Percentiles rank a stretch among this genome's conserved stretches.
These are phyloP conservation scores for Ophion ventricosus DNA, from an alignment of 2,888 invertebrate species.

Conservation along the genomic window DNA sequence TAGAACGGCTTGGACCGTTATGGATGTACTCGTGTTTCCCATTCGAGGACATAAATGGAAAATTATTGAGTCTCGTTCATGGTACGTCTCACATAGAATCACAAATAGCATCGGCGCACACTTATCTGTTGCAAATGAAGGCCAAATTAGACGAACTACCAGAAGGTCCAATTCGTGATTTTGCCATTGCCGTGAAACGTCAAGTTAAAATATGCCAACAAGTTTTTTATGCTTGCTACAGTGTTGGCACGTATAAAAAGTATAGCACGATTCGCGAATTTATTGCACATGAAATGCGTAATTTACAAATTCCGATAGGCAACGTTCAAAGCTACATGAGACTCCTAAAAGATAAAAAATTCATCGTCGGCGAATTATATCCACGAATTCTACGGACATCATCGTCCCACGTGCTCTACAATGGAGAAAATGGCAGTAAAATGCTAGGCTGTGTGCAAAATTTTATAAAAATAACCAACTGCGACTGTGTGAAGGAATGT, in stretches of 20 bases:
- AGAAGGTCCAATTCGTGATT: slow-evolving; percentile 52
- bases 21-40: slow-evolving; percentile 64
- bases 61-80: slow-evolving; percentile 57
- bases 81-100: slow-evolving; percentile 62
- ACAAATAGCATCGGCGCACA: slow-evolving; percentile 61
- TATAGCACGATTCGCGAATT: slow-evolving; percentile 21
- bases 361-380: slow-evolving; percentile 34
- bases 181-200: slow-evolving; percentile 51
- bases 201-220: slow-evolving; percentile 61
- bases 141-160: slow-evolving; percentile 51
- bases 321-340: slow-evolving; percentile 44
- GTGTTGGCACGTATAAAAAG: slow-evolving; percentile 55
- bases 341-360: slow-evolving; percentile 43
- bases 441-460: slow-evolving; percentile 32
- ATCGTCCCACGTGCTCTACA: slow-evolving; percentile 13
- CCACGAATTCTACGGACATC: slow-evolving; percentile 1
- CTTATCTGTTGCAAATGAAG: slow-evolving; percentile 39
- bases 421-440: slow-evolving; percentile 27
- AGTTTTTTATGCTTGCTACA: slow-evolving; percentile 47
- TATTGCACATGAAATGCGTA: slow-evolving; percentile 31
- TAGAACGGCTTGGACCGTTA: slow-evolving; percentile 56
- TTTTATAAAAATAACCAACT: slow-evolving; percentile 44
- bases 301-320: slow-evolving; percentile 33
- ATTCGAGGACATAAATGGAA: slow-evolving; percentile 64
- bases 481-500: slow-evolving; percentile 45